phyloP scores from a whole-genome alignment of 2,797 vertebrate species.

The Enteromius argenteus region DNA sequence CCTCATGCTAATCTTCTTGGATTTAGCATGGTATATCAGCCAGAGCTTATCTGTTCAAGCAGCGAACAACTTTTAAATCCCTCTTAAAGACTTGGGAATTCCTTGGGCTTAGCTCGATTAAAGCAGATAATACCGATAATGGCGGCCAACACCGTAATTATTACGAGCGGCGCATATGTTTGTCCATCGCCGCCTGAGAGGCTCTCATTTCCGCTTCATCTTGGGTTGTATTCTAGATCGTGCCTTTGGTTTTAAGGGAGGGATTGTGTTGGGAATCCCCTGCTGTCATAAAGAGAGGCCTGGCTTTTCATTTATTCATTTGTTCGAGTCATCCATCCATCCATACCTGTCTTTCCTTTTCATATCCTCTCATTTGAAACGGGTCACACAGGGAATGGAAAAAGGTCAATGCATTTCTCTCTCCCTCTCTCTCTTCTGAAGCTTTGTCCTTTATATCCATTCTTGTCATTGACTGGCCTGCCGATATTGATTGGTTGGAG shows the following conservation, averaged over 20 bases:
- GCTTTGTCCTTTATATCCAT: slow-evolving; percentile 18
- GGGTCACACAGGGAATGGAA: slow-evolving; percentile 64
- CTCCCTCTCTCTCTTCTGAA: slow-evolving; percentile 15
- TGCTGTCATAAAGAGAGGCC: background rate
- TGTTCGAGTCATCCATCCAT: slow-evolving; percentile 59
- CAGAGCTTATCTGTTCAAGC: slow-evolving; percentile 55
- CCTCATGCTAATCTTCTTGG: slow-evolving; percentile 41
- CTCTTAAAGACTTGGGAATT: slow-evolving; percentile 58
- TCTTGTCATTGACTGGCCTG: slow-evolving; percentile 40
- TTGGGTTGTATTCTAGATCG: slow-evolving; percentile 39
- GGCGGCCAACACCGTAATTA: slow-evolving; percentile 47
- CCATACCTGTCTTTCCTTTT: slow-evolving; percentile 54
- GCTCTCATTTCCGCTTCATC: slow-evolving; percentile 54
- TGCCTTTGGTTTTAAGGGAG: background rate
- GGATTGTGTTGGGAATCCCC: slow-evolving; percentile 29
- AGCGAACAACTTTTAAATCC: slow-evolving; percentile 54
- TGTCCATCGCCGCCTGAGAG: slow-evolving; percentile 56
- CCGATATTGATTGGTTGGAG: slow-evolving; percentile 52
- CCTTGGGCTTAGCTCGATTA: slow-evolving; percentile 67
- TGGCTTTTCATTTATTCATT: slow-evolving; percentile 66
- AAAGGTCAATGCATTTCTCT: slow-evolving; percentile 65
- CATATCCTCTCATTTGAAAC: slow-evolving; percentile 68
- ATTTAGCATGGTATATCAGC: slow-evolving; percentile 43
- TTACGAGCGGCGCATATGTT: slow-evolving; percentile 51
- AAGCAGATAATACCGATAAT: slow-evolving; percentile 59